Percentiles rank a stretch among this genome's conserved stretches.
Evolutionary conservation across 2,797 vertebrate genomes (phyloP).

Genomic region (Tenualosa thibaudeaui): DNA sequence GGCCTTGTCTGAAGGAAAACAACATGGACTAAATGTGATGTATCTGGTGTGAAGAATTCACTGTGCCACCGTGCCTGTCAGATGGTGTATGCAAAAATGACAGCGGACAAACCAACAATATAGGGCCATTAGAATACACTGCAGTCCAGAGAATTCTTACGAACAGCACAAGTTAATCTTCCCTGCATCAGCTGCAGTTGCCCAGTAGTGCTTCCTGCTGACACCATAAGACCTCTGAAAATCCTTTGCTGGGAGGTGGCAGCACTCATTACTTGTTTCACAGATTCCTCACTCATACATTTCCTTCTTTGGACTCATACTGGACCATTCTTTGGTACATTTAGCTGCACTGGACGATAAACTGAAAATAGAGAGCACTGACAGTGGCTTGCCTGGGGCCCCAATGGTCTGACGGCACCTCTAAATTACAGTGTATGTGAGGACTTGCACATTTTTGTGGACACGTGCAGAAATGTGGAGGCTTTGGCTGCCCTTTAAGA

Average conservation of each 20-base stretch:
- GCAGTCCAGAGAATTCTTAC: background rate
- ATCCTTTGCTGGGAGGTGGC: background rate
- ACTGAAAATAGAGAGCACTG: background rate
- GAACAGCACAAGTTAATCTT: background rate
- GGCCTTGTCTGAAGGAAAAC: background rate
- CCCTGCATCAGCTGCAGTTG: background rate
- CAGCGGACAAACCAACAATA: background rate
- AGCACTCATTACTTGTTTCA: background rate
- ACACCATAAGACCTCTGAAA: background rate
- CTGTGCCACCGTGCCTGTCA: too few species aligned
- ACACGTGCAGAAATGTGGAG: conserved; percentile 53
- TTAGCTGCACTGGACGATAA: conserved; percentile 52
- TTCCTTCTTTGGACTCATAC: background rate
- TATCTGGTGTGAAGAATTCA: too few species aligned
- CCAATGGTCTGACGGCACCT: conserved; percentile 49
- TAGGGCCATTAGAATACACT: background rate
- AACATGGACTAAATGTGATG: background rate
- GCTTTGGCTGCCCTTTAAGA: conserved; percentile 56
- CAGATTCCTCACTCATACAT: background rate
- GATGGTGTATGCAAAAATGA: background rate
- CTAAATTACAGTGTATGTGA: conserved; percentile 52
- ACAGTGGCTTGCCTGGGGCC: conserved; percentile 29
- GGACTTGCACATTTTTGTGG: conserved; percentile 67
- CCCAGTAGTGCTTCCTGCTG: background rate
- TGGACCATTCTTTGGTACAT: conserved; percentile 4